Base-by-base conservation (phyloP, 2,888 invertebrate genomes). In the Dascillus cervinus region DNA sequence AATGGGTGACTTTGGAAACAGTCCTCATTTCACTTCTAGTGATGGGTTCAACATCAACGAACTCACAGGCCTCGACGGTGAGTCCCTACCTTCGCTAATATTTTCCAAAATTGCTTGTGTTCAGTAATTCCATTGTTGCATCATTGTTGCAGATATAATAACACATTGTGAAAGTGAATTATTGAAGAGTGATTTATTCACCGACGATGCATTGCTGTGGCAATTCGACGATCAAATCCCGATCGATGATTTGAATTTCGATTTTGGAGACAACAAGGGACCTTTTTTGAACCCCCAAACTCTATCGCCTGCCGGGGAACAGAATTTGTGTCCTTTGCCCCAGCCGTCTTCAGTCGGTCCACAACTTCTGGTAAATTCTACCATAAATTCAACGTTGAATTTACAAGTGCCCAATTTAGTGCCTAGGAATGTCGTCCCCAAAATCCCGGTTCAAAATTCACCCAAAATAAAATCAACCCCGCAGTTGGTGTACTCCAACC, bases 1-100 rank as follows among this genome's bases (percentile, higher is more conserved):
- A 56, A 65, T 66, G 65, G 60, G 55, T 43, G 62, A 62, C 29
- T 40, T 34, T 20, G 37, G 35, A 34, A 57, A 58, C 44, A 52
- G 43, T 52, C 55, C 65, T 35, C 62, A 61, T 53, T 69, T 71
- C 53, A 54, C 64, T 33, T 43, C 63, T 3, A 61, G 52, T 43
- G 76, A 77, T 50, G 74, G 72, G 29, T 80, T 80, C 55, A 77
- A 77, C 60, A 67, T 79, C 15, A 73, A 73, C 41, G 82, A 81
- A 53, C 70, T 82, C 24, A 70, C 73, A 47, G 80, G 77, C 56
- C 72, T 82, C 45, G 80, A 82, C 64, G 82, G 82, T 79, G 69
- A 64, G 64, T 29, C 6, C 11, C 29, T n/a, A 13, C 12, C 8
- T 17, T 17, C 11, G 3, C 25, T 34, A 10, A 4, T 14, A 10